Percentiles rank a stretch among this genome's conserved stretches.
phyloP scores from a whole-genome alignment of 2,888 invertebrate species.

The Muschampia plurimacula region DNA sequence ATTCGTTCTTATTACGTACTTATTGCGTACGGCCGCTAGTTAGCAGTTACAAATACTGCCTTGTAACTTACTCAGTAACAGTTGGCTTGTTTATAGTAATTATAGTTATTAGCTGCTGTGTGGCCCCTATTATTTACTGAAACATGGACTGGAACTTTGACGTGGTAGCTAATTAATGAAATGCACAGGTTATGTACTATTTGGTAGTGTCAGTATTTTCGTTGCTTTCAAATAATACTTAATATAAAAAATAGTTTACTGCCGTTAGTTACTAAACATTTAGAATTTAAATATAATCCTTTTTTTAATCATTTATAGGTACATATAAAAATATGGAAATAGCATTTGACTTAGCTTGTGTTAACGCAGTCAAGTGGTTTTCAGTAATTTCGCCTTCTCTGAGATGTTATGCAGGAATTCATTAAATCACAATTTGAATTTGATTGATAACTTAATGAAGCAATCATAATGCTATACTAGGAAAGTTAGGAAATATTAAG shows the following conservation, averaged over 20 bases:
- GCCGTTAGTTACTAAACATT: no score
- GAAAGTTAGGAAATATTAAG: no score
- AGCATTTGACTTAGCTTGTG: no score
- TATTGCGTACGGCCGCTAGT: conserved; percentile 38
- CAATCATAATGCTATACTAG: no score
- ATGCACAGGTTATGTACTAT: neutral
- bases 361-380: no score
- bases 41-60: conserved; percentile 34
- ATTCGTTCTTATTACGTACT: conserved; percentile 57
- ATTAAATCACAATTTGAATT: no score
- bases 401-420: no score
- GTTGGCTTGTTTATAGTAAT: conserved; percentile 23
- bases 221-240: neutral
- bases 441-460: no score
- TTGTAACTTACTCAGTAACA: conserved; percentile 30
- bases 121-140: conserved; percentile 8
- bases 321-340: no score
- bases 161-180: conserved; percentile 4
- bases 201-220: neutral
- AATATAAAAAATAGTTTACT: neutral
- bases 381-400: no score
- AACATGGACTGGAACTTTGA: conserved; percentile 11
- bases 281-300: no score
- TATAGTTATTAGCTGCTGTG: conserved; percentile 5
- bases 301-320: no score